Evolutionary conservation across 37 sponge, comb jelly and placozoan species (phyloP).

Genomic region (Oopsacas minuta): DNA sequence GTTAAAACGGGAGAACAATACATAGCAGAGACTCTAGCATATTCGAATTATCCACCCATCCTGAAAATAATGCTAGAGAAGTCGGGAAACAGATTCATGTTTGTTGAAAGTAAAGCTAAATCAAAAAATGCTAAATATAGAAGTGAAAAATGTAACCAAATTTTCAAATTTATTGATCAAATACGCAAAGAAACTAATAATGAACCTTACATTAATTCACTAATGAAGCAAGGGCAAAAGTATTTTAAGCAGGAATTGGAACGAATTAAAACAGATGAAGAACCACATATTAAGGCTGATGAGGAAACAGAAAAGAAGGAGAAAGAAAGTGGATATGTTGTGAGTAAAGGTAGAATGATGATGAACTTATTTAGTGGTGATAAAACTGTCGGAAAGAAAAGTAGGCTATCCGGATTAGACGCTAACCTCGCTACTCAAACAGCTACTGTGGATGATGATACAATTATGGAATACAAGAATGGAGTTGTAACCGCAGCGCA

Average conservation of each 20-base stretch:
- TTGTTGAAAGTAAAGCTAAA: neutral
- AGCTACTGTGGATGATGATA: too few species aligned
- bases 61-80: neutral
- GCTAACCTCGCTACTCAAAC: too few species aligned
- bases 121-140: neutral
- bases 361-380: too few species aligned
- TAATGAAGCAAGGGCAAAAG: neutral
- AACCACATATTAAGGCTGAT: too few species aligned
- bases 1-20: neutral
- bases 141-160: neutral
- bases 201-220: neutral
- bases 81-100: neutral
- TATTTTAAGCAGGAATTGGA: neutral
- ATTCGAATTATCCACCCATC: neutral
- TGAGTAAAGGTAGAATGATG: too few species aligned
- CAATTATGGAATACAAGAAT: too few species aligned
- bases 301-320: too few species aligned
- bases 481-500: too few species aligned
- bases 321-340: too few species aligned
- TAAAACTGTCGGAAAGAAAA: too few species aligned
- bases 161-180: neutral
- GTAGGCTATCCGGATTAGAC: too few species aligned
- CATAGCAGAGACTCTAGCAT: neutral
- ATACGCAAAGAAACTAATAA: neutral
- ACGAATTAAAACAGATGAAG: too few species aligned